Evolutionary conservation across 2,113 vertebrate species (phyloP).

Genomic region (Panthera tigris): DNA sequence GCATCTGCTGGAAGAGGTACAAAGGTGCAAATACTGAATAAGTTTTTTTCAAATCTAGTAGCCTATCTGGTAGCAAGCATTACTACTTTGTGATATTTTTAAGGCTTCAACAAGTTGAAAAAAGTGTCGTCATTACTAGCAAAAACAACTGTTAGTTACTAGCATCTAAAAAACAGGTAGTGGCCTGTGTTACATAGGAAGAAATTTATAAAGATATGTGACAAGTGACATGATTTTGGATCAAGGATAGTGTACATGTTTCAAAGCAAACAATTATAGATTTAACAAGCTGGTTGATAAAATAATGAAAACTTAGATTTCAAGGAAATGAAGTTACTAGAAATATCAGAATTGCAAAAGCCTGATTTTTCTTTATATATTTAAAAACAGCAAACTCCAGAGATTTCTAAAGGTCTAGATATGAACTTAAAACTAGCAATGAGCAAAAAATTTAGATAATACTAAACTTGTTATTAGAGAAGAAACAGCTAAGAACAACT

Average conservation of each 20-base stretch:
- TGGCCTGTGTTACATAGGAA: background rate
- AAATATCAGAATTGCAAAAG: background rate
- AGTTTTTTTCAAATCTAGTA: background rate
- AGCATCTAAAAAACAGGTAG: background rate
- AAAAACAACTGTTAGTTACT: background rate
- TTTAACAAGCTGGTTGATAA: background rate
- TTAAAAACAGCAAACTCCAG: background rate
- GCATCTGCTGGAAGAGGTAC: background rate
- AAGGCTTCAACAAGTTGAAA: background rate
- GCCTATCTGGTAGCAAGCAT: background rate
- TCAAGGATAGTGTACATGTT: background rate
- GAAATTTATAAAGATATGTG: background rate
- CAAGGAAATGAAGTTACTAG: background rate
- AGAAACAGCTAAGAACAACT: background rate
- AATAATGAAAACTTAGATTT: background rate
- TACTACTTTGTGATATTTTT: background rate
- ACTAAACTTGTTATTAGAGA: background rate
- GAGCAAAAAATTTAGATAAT: background rate
- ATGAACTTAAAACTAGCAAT: background rate
- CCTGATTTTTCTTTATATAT: background rate
- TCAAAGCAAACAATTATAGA: background rate
- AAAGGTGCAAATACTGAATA: background rate
- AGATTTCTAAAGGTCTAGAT: background rate
- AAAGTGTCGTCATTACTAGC: background rate
- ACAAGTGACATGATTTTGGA: background rate